A percentile compares a stretch with the other conserved stretches of the same genome.
Evolutionary conservation across 2,888 invertebrate species (phyloP).

Genomic region (Coenonympha arcania): DNA sequence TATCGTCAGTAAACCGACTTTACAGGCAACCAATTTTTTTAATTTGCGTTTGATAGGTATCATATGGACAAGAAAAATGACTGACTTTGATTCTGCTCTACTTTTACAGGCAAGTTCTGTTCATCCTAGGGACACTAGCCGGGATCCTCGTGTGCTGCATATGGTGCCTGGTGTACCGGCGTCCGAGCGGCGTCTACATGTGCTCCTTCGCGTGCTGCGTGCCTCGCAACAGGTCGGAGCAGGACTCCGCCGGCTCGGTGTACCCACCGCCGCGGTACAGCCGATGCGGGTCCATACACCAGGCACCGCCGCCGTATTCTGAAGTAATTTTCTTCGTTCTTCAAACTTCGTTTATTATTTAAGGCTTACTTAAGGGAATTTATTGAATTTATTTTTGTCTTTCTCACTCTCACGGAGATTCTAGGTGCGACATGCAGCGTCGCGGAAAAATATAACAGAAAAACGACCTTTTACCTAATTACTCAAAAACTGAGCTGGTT

Average conservation of each 20-base stretch:
- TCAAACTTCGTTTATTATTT: too few species aligned
- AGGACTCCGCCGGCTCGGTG: conserved; percentile 85
- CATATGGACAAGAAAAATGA: too few species aligned
- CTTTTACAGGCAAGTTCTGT: conserved; percentile 75
- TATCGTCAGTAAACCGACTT: too few species aligned
- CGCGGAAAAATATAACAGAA: too few species aligned
- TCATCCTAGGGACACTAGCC: conserved; percentile 79
- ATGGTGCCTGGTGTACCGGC: conserved; percentile 69
- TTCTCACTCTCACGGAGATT: too few species aligned
- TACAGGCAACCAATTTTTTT: too few species aligned
- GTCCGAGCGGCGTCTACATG: conserved; percentile 45
- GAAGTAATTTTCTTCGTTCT: conserved; percentile 79
- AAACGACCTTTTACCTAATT: too few species aligned
- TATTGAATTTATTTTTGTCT: too few species aligned
- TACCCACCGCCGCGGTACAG: conserved; percentile 89
- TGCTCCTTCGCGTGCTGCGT: conserved; percentile 60
- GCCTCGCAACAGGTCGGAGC: conserved; percentile 76
- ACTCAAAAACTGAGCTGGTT: too few species aligned
- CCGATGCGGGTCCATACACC: conserved; percentile 87
- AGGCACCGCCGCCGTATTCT: conserved; percentile 87
- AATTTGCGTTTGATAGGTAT: too few species aligned
- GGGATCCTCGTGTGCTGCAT: conserved; percentile 80
- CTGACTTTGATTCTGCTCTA: conserved; percentile 7
- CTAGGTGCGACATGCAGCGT: too few species aligned
- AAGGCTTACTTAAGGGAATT: too few species aligned